Evolutionary conservation across 2,113 vertebrate species (phyloP), one percentile per base, ranked within the genome.

Genomic region (Phasianus colchicus): DNA sequence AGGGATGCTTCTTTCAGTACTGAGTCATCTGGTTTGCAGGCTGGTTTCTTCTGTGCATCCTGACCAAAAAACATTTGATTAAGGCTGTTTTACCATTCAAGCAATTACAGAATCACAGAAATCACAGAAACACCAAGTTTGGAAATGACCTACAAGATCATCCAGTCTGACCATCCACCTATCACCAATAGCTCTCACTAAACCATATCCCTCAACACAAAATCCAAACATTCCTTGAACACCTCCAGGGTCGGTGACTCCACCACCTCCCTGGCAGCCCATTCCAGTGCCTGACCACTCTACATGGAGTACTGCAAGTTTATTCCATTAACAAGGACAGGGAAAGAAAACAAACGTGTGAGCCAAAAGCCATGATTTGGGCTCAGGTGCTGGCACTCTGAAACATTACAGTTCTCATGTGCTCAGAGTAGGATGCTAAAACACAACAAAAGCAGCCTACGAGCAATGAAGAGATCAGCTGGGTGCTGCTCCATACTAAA

Each of bases 1-100:
- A 95, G 40, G 17, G 72, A 71, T 83, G 96, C 95, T 97, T 98
- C 94, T 97, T 90, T 95, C 89, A 92, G 48, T 66, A 90, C 63
- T 79, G 91, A 95, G 69, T 89, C 38, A 38, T 16, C 14, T 42
- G 9, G 6, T 47, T 86, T 25, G 2, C 24, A 85, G 45, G 17
- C 21, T 72, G 63, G 19, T 90, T 93, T 86, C 14, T 18, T 54
- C 61, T 70, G 34, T 25, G 85, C 57, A 32, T 27, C 60, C 50
- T 82, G n/a, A 47, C 22, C 4, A n/a, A 79, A 91, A 92, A 25
- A 10, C 32, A 30, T 55, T 88, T 95, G n/a, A 89, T 96, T 90
- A 94, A 93, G 57, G 42, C 52, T 69, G 20, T 36, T 83, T 91
- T 84, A 55, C 57, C 15, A 72, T 42, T 24, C 19, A 55, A 63